A percentile compares a stretch with the other conserved stretches of the same genome.
Conservation (phyloP, 2,113 vertebrate species). For the Thamnophis sirtalis region DNA sequence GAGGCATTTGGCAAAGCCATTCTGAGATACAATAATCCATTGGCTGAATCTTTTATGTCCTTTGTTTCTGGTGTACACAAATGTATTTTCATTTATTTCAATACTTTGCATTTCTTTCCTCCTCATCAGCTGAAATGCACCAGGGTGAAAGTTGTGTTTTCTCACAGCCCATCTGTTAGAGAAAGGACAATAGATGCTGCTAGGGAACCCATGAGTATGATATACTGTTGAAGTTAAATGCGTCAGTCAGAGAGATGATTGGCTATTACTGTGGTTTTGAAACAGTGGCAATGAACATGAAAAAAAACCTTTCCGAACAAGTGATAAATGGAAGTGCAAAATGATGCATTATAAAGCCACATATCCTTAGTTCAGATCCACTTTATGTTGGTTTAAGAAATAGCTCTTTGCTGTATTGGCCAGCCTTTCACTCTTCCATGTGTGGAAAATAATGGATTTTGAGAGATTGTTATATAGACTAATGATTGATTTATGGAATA, state of each 20-base stretch:
- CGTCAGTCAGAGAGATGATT: neutral
- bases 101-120: neutral
- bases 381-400: neutral
- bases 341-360: neutral
- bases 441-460: neutral
- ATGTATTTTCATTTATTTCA: neutral
- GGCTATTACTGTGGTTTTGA: neutral
- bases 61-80: neutral
- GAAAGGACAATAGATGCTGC: neutral
- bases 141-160: neutral
- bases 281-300: neutral
- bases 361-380: neutral
- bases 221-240: neutral
- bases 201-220: neutral
- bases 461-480: neutral
- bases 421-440: neutral
- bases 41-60: neutral
- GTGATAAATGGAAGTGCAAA: neutral
- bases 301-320: neutral
- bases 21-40: neutral
- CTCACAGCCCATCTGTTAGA: neutral
- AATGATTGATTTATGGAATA: constrained; percentile 19
- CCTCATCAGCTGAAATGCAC: neutral
- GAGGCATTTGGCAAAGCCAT: neutral
- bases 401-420: neutral